Conservation (phyloP, 2,113 vertebrate genomes). For the Notothenia rossii region DNA sequence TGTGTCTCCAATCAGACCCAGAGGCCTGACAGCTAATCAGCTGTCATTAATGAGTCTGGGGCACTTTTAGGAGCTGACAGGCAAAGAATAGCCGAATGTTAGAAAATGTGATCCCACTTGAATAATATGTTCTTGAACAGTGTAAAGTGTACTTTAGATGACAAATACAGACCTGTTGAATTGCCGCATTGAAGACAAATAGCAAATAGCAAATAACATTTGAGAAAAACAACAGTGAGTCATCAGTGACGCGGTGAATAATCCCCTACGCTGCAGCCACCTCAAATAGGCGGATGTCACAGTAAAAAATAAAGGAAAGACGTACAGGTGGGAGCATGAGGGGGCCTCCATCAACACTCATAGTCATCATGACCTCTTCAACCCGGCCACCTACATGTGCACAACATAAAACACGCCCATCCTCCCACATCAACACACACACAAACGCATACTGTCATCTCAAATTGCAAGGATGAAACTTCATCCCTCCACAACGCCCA, state of each 20-base stretch:
- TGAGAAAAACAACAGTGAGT: constrained; percentile 61
- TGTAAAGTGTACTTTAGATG: constrained; percentile 25
- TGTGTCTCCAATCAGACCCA: constrained; percentile 53
- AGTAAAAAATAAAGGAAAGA: constrained; percentile 32
- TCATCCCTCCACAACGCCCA: background rate
- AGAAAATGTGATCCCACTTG: constrained; percentile 25
- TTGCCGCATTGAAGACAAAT: constrained; percentile 3
- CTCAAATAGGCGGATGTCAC: constrained; percentile 61
- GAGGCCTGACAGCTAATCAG: constrained; percentile 62
- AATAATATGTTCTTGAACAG: constrained; percentile 1
- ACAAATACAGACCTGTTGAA: constrained; percentile 39
- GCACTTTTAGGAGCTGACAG: constrained; percentile 15
- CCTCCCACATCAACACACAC: constrained; percentile 37
- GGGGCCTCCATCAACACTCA: constrained; percentile 42
- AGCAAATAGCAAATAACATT: constrained; percentile 27
- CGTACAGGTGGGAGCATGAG: constrained; percentile 49
- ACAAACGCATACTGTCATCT: constrained; percentile 2
- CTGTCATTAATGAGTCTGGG: constrained; percentile 48
- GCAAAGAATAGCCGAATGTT: background rate
- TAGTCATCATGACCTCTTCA: constrained; percentile 52
- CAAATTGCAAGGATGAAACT: constrained; percentile 21
- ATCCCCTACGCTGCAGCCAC: constrained; percentile 45
- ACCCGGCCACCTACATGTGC: constrained; percentile 46
- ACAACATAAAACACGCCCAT: constrained; percentile 31
- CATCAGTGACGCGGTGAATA: constrained; percentile 56